phyloP scores from a whole-genome alignment of 2,888 invertebrate genomes.

The Cerastis leucographa region DNA sequence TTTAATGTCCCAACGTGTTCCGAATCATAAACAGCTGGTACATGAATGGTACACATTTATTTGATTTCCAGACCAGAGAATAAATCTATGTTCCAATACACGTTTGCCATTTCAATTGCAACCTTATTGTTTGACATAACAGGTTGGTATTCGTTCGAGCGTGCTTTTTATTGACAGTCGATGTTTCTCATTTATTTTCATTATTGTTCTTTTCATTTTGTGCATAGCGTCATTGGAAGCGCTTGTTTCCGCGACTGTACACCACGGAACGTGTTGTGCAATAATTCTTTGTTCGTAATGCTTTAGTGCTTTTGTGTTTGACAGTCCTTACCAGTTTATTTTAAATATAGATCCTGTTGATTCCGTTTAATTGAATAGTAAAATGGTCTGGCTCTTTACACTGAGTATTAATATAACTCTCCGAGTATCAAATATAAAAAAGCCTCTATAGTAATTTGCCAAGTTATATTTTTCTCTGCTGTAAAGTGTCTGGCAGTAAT shows the following conservation, averaged over 20 bases:
- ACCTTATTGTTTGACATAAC: not conserved
- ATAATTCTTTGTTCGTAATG: constrained; percentile 21
- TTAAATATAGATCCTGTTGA: no score
- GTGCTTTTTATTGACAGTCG: constrained; percentile 43
- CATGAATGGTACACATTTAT: constrained; percentile 28
- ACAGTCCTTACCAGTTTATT: not conserved
- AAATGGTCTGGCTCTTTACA: no score
- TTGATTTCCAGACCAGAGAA: constrained; percentile 44
- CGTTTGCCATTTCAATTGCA: constrained; percentile 13
- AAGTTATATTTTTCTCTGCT: no score
- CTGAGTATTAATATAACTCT: no score
- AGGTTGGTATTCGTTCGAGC: constrained; percentile 21
- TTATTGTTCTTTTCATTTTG: constrained; percentile 54
- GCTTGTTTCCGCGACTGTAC: constrained; percentile 48
- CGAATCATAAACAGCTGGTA: constrained; percentile 51
- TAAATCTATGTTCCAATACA: constrained; percentile 26
- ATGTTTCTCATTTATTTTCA: constrained; percentile 58
- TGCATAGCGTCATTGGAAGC: constrained; percentile 50
- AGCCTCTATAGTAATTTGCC: no score
- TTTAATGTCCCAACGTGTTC: constrained; percentile 47
- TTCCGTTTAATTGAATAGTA: no score
- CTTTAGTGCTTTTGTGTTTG: constrained; percentile 11
- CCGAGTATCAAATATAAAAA: no score
- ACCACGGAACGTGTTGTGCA: constrained; percentile 7
- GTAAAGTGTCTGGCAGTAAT: no score